phyloP scores from a whole-genome alignment of 2,797 vertebrate species.

The Sebastes variabilis region DNA sequence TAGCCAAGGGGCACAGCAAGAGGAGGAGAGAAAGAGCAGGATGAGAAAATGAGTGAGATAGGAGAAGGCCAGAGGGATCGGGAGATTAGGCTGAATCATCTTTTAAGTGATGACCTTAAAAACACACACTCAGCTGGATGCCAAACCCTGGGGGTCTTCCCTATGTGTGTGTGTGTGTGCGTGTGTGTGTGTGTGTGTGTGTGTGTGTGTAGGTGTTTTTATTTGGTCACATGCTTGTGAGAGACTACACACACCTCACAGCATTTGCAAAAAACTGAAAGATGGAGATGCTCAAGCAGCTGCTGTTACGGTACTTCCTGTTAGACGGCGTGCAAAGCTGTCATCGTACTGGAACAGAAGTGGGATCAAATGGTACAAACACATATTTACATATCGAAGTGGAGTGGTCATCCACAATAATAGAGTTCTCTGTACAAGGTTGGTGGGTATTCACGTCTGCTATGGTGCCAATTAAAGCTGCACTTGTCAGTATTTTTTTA shows the following conservation, averaged over 20 bases:
- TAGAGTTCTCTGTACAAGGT: not conserved
- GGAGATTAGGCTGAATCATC: conserved; percentile 79
- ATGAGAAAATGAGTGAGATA: conserved; percentile 67
- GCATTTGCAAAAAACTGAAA: conserved; percentile 15
- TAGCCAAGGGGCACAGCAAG: conserved; percentile 48
- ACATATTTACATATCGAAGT: not conserved
- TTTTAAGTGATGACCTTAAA: conserved; percentile 83
- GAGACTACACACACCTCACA: conserved; percentile 16
- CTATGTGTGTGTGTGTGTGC: not conserved
- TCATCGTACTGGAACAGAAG: conserved; percentile 5
- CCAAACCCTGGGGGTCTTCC: conserved; percentile 45
- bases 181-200: conserved; percentile 21
- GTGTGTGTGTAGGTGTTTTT: conserved; percentile 46
- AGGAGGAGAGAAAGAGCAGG: conserved; percentile 40
- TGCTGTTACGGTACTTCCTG: not conserved
- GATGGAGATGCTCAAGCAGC: conserved; percentile 9
- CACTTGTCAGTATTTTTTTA: not conserved
- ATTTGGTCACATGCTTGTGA: conserved; percentile 22
- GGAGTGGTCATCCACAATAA: not conserved
- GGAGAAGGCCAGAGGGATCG: conserved; percentile 54
- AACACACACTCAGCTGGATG: conserved; percentile 71
- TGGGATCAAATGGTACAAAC: conserved; percentile 10
- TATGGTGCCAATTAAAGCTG: not conserved
- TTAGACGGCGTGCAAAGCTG: not conserved
- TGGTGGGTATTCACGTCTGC: not conserved